These are phyloP conservation scores for Yoshiicerus persimilis DNA, from an alignment of 1,140 invertebrate species.

Conservation along the genomic window DNA sequence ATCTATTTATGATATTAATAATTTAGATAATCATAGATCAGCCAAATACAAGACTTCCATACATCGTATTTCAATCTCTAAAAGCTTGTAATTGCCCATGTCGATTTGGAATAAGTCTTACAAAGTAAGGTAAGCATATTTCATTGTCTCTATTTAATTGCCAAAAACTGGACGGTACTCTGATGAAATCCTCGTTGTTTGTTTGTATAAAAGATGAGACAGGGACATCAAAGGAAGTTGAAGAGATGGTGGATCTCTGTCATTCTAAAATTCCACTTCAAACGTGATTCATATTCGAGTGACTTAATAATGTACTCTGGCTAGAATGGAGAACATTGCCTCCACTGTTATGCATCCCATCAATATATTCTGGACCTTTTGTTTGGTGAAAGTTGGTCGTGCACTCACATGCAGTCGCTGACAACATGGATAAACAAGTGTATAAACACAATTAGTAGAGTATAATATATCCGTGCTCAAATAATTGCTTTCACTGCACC, in stretches of 20 bases:
- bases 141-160: not conserved
- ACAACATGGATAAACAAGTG: not conserved
- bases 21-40: too few species aligned
- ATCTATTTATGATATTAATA: too few species aligned
- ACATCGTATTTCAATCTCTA: not conserved
- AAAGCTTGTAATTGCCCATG: not conserved
- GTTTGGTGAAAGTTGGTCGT: not conserved
- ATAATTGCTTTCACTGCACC: not conserved
- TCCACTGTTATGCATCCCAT: not conserved
- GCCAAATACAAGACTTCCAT: not conserved
- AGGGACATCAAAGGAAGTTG: constrained; percentile 1
- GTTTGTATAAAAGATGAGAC: not conserved
- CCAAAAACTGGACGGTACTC: not conserved
- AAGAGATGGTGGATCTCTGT: not conserved
- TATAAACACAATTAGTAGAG: not conserved
- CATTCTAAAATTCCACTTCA: not conserved
- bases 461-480: not conserved
- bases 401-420: not conserved
- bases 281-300: not conserved
- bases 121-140: not conserved
- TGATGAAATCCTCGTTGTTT: not conserved
- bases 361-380: not conserved
- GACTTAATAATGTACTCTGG: not conserved
- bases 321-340: not conserved
- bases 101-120: not conserved